Percentiles rank a stretch among this genome's conserved stretches.
Conservation (phyloP, 2,797 vertebrate genomes). For the Anomalospiza imberbis region DNA sequence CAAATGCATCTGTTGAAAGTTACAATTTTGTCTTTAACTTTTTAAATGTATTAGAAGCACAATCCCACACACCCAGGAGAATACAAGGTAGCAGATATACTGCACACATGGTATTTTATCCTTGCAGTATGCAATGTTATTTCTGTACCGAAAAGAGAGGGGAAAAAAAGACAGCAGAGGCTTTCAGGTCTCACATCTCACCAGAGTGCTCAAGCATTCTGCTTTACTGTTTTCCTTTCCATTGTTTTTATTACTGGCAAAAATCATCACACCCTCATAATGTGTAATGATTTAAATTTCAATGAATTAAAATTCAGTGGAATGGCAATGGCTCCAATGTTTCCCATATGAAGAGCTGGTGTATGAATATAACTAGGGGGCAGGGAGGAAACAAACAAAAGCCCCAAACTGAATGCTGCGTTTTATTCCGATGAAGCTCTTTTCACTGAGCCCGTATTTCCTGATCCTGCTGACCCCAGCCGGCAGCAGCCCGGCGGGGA, state of each 20-base stretch:
- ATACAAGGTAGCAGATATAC: neutral
- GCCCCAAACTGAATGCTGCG: neutral
- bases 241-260: constrained; percentile 26
- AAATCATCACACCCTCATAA: constrained; percentile 34
- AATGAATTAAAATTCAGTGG: neutral
- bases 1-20: constrained; percentile 63
- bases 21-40: constrained; percentile 57
- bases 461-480: neutral
- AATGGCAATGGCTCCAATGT: neutral
- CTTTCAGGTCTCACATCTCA: constrained; percentile 23
- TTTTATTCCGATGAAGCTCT: neutral
- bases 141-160: neutral
- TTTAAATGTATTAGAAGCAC: neutral
- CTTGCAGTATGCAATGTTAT: constrained; percentile 21
- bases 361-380: neutral
- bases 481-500: neutral
- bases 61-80: constrained; percentile 14
- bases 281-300: neutral
- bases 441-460: neutral
- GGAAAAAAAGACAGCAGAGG: neutral
- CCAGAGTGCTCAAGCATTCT: neutral
- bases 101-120: neutral
- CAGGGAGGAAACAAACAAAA: neutral
- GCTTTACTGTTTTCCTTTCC: neutral
- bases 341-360: constrained; percentile 11